Evolutionary conservation across 2,797 vertebrate genomes (phyloP).

Genomic region (Thamnophis elegans): DNA sequence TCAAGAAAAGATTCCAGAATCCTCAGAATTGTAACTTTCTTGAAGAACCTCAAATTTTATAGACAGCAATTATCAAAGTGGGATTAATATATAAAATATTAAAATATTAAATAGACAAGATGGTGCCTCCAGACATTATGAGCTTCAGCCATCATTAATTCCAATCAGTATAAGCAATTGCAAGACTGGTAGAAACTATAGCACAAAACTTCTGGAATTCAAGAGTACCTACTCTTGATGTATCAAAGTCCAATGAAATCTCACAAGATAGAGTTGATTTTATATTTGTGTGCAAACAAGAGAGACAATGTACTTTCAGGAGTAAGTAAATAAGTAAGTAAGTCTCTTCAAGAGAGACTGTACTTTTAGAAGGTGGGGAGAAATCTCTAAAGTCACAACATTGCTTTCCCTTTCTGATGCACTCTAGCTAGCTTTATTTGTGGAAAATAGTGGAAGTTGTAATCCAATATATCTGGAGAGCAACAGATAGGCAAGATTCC

Average conservation of each 20-base stretch:
- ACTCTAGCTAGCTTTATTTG: background rate
- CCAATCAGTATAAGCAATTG: background rate
- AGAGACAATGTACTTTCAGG: background rate
- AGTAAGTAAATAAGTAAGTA: no score
- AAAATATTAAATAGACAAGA: background rate
- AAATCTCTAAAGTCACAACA: fast-evolving
- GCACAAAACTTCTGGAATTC: background rate
- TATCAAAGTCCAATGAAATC: background rate
- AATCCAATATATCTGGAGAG: background rate
- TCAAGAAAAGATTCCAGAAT: background rate
- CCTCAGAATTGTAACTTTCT: background rate
- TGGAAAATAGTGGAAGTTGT: background rate
- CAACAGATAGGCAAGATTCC: background rate
- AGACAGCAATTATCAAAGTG: background rate
- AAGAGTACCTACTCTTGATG: background rate
- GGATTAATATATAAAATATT: background rate
- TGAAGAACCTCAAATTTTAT: background rate
- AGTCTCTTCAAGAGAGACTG: background rate
- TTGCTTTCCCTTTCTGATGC: background rate
- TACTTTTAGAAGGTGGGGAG: background rate
- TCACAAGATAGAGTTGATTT: background rate
- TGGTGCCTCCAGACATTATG: background rate
- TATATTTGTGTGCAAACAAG: background rate
- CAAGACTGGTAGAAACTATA: background rate
- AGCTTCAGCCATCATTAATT: background rate